Evolutionary conservation across 2,888 invertebrate genomes (phyloP), one percentile per base, ranked within the genome.

Genomic region (Mycalesis mineus): DNA sequence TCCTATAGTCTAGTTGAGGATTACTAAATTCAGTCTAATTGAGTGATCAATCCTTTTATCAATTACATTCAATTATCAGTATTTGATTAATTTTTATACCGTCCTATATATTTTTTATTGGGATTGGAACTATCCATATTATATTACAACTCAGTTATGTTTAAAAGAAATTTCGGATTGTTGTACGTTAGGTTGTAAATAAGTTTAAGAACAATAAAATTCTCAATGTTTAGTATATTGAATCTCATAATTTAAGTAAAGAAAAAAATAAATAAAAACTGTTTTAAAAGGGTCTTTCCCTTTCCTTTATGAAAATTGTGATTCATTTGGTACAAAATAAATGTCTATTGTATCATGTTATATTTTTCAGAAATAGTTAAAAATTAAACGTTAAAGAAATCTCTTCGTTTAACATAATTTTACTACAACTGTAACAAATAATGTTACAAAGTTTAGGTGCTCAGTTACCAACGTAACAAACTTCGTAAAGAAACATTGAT

Each of bases 251-350:
- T n/a, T n/a, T 47, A 51, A n/a, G 9, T 11, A 11, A 4, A 11
- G 1, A 33, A 7, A 7, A 9, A 5, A 9, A 2, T 37, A 58
- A 13, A 45, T 58, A 59, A 41, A 47, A 54, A 48, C 55, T 11
- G 9, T 11, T 51, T 50, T 28, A 14, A 49, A 49, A 14, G 28
- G 47, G 36, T 41, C 22, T 29, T 37, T 44, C 47, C 40, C 9
- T 51, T 58, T 58, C 31, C 50, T 54, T 61, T 55, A 36, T 47
- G 14, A 45, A 56, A n/a, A 54, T 53, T 61, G 61, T 57, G 58
- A 61, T 58, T 58, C 7, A 65, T 78, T 80, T 77, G 76, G 77
- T 83, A 82, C 73, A 78, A 84, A 84, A 80, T 82, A 84, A 86
- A 85, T 77, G 75, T 76, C 74, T 78, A 75, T 74, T 75, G 68